Evolutionary conservation across 2,888 invertebrate species (phyloP).

Genomic region (Anoplius nigerrimus): DNA sequence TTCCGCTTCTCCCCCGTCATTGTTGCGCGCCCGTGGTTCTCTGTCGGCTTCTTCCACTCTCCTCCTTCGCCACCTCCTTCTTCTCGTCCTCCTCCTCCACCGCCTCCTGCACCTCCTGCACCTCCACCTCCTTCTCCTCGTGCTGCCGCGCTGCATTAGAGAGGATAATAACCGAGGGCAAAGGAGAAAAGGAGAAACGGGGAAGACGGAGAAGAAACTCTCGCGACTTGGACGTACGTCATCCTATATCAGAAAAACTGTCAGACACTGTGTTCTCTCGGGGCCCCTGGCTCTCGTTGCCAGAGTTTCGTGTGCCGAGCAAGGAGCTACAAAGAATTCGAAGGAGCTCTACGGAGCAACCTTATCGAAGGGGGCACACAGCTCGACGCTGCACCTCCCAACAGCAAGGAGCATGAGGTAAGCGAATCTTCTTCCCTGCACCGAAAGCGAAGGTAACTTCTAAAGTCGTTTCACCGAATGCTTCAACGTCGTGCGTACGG

Average conservation of each 20-base stretch:
- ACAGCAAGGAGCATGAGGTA: slow-evolving; percentile 1
- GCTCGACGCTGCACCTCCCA: background rate
- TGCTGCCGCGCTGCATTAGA: background rate
- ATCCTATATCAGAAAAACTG: background rate
- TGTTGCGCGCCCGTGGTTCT: slow-evolving; percentile 9
- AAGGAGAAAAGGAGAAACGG: slow-evolving; percentile 4
- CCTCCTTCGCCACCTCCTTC: no score
- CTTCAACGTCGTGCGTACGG: slow-evolving; percentile 42
- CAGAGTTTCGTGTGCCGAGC: slow-evolving; percentile 21
- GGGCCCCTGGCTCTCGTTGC: slow-evolving; percentile 6
- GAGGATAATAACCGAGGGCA: background rate
- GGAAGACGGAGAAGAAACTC: background rate
- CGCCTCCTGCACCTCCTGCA: no score
- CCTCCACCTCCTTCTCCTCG: background rate
- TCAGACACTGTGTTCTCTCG: background rate
- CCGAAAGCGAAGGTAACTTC: slow-evolving; percentile 30
- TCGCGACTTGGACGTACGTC: no score
- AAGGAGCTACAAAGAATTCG: background rate
- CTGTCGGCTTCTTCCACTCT: no score
- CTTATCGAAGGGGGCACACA: slow-evolving; percentile 10
- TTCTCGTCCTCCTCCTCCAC: no score
- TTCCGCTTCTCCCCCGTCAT: slow-evolving; percentile 18
- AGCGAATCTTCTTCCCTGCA: slow-evolving; percentile 4
- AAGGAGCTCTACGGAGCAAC: no score
- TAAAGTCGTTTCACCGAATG: slow-evolving; percentile 26